phyloP scores from a whole-genome alignment of 1,140 invertebrate species.

The Lepidurus arcticus region DNA sequence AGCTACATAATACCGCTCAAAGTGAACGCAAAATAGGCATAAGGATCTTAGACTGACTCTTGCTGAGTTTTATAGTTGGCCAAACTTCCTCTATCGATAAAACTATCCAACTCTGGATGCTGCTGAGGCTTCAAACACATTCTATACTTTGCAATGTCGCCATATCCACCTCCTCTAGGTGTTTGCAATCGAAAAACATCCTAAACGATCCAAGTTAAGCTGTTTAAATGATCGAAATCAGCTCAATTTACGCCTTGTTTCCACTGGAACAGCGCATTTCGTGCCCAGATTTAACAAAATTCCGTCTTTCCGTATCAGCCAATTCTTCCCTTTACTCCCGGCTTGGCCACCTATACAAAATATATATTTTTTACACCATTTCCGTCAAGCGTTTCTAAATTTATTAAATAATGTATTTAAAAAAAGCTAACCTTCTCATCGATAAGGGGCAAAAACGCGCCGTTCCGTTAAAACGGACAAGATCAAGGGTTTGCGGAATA shows the following conservation, averaged over 20 bases:
- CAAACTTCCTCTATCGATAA: constrained; percentile 35
- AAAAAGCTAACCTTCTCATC: constrained; percentile 62
- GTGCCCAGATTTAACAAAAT: constrained; percentile 75
- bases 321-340: constrained; percentile 71
- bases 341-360: constrained; percentile 60
- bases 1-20: no score
- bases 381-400: constrained; percentile 17
- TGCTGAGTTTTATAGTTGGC: no score
- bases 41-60: no score
- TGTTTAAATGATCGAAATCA: constrained; percentile 32
- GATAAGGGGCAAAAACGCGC: constrained; percentile 85
- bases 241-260: constrained; percentile 62
- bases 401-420: constrained; percentile 27
- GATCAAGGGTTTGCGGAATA: constrained; percentile 76
- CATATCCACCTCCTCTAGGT: constrained; percentile 54
- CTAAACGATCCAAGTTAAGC: constrained; percentile 29
- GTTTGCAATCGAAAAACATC: constrained; percentile 49
- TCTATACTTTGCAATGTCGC: constrained; percentile 34
- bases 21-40: no score
- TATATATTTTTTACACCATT: no score
- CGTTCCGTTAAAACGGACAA: constrained; percentile 92
- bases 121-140: neutral
- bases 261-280: constrained; percentile 74
- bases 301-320: constrained; percentile 64
- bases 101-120: neutral